Percentiles rank a stretch among this genome's conserved stretches.
These are phyloP conservation scores for Cyphomyrus plagiostoma DNA, from an alignment of 2,113 vertebrate genomes.

Conservation along the genomic window DNA sequence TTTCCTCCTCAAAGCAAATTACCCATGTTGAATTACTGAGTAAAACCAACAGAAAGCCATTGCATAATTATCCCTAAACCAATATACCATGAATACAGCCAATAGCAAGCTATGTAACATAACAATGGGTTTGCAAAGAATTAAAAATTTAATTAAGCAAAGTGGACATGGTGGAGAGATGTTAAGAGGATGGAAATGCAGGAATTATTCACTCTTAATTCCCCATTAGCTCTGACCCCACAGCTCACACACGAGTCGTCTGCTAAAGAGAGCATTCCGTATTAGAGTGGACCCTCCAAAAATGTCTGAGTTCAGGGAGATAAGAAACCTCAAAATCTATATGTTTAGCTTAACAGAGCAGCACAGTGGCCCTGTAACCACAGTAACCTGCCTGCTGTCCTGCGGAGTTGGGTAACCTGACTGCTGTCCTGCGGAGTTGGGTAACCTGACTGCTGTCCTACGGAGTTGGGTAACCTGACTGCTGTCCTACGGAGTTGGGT, in stretches of 20 bases:
- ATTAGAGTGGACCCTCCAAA: neutral
- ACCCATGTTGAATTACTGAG: neutral
- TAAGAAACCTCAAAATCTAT: neutral
- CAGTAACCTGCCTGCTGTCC: neutral
- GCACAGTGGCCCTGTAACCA: neutral
- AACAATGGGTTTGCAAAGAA: neutral
- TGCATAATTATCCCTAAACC: neutral
- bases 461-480: no score
- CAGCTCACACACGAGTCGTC: neutral
- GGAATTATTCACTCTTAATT: neutral
- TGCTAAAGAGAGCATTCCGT: neutral
- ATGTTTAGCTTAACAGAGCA: neutral
- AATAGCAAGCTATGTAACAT: neutral
- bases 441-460: no score
- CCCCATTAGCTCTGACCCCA: neutral
- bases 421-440: no score
- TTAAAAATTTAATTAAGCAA: neutral
- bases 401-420: neutral
- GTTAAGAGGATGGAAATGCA: neutral
- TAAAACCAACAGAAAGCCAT: neutral
- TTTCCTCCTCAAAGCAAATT: neutral
- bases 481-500: no score
- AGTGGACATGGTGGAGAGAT: neutral
- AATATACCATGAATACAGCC: neutral
- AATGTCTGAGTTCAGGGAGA: neutral